Evolutionary conservation across 2,888 invertebrate genomes (phyloP).

Genomic region (Microdon myrmicae): DNA sequence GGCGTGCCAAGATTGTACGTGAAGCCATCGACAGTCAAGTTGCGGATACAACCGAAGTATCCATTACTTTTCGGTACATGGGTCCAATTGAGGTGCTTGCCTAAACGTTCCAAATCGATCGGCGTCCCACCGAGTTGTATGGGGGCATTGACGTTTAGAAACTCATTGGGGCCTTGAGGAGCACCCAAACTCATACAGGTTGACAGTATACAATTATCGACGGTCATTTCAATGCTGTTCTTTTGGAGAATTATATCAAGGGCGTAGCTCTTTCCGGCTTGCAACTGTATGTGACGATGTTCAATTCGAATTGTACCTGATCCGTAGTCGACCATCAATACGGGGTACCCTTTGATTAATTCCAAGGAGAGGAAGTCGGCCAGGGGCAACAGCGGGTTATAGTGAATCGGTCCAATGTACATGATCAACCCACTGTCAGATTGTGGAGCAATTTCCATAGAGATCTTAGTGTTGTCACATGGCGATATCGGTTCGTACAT

Average conservation of each 20-base stretch:
- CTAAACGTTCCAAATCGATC: slow-evolving; percentile 73
- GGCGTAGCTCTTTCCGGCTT: slow-evolving; percentile 87
- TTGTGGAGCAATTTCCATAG: slow-evolving; percentile 82
- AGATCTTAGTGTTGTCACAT: slow-evolving; percentile 85
- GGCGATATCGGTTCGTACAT: slow-evolving; percentile 89
- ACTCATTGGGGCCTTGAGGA: slow-evolving; percentile 77
- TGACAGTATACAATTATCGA: slow-evolving; percentile 78
- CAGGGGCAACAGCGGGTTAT: slow-evolving; percentile 73
- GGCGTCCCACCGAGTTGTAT: slow-evolving; percentile 86
- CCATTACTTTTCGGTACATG: slow-evolving; percentile 76
- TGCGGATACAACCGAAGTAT: slow-evolving; percentile 90
- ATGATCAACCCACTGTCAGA: slow-evolving; percentile 84
- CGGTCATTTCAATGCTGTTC: slow-evolving; percentile 78
- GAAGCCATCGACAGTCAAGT: slow-evolving; percentile 87
- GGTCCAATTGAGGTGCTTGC: slow-evolving; percentile 75
- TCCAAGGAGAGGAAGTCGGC: slow-evolving; percentile 93
- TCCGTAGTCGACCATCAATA: slow-evolving; percentile 88
- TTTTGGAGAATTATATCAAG: slow-evolving; percentile 81
- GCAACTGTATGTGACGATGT: slow-evolving; percentile 77
- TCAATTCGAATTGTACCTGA: slow-evolving; percentile 79
- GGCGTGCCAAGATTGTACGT: slow-evolving; percentile 90
- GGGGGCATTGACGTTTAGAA: slow-evolving; percentile 85
- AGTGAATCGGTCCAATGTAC: slow-evolving; percentile 85
- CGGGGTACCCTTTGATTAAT: slow-evolving; percentile 82
- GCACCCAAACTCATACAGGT: slow-evolving; percentile 78